Conservation (phyloP, 2,888 invertebrate genomes). For the Hydraecia micacea region DNA sequence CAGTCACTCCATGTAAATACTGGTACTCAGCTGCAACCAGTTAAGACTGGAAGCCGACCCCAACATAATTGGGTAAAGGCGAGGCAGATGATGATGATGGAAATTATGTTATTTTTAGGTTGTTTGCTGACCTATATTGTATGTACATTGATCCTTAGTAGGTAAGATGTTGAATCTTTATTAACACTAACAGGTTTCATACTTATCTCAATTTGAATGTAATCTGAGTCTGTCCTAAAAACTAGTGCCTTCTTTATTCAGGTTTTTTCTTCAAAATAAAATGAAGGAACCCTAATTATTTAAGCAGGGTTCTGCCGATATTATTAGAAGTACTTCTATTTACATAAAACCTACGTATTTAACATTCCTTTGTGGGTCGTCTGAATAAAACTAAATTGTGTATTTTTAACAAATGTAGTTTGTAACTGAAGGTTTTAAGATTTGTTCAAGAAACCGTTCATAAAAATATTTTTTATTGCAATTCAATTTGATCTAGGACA, state of each 20-base stretch:
- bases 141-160: neutral
- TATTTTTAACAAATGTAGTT: constrained; percentile 16
- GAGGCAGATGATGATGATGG: too few species aligned
- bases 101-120: neutral
- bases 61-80: neutral
- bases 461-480: constrained; percentile 16
- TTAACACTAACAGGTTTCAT: neutral
- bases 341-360: constrained; percentile 46
- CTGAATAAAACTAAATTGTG: constrained; percentile 12
- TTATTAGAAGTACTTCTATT: constrained; percentile 44
- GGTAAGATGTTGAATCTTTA: neutral
- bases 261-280: constrained; percentile 7
- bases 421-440: neutral
- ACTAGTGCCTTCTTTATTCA: constrained; percentile 4
- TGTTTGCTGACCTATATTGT: neutral
- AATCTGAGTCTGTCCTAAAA: constrained; percentile 3
- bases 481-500: constrained; percentile 43
- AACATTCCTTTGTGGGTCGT: constrained; percentile 10
- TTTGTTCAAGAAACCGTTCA: neutral
- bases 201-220: constrained; percentile 3
- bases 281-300: constrained; percentile 15
- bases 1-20: neutral
- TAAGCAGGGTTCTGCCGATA: constrained; percentile 7
- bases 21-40: neutral
- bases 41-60: neutral